Base-by-base conservation (phyloP, 2,113 vertebrate species). In the Gambusia affinis region DNA sequence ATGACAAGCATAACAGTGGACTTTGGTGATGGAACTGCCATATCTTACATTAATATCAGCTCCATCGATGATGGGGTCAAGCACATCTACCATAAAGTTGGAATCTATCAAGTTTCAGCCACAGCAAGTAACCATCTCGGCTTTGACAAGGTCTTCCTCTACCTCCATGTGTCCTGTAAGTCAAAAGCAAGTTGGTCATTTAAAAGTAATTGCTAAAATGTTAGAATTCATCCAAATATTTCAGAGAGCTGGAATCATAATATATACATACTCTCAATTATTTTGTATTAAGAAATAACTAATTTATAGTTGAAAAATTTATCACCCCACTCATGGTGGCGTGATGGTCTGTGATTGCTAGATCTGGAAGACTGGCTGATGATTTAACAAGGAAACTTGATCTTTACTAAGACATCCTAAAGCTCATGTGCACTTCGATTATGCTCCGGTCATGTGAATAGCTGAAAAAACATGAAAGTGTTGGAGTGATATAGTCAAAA, bases 141-240 rank as follows among this genome's bases (percentile, higher is more conserved):
- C 4, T 96, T 92, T 61, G 97, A 97, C 87, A 95, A 87, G 1
- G 95, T 95, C 44, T 87, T 95, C 31, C 96, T 98, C 65, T 98
- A 97, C 91, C 95, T 98, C 67, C 97, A 98, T 60, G 92, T 98
- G 76, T 96, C 95, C 0, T 97, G 97, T 98, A 91, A 95, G 93
- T 92, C 72, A 15, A 8, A 70, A 47, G 24, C 12, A 42, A 42
- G 31, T 68, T 28, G 2, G 4, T 72, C 6, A 11, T 22, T 19
- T 47, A 10, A 29, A 47, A 37, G 31, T 29, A 37, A 39, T n/a
- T 64, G 30, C 24, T 35, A 15, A 37, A 70, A 51, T 12, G n/a
- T 51, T 4, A 22, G 19, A 15, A 68, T 30, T 4, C 30, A 29
- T 27, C 22, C 60, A 39, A 37, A 14, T 35, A 15, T 39, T 51